Conservation (phyloP, 2,888 invertebrate species). For the Octonoba sinensis region DNA sequence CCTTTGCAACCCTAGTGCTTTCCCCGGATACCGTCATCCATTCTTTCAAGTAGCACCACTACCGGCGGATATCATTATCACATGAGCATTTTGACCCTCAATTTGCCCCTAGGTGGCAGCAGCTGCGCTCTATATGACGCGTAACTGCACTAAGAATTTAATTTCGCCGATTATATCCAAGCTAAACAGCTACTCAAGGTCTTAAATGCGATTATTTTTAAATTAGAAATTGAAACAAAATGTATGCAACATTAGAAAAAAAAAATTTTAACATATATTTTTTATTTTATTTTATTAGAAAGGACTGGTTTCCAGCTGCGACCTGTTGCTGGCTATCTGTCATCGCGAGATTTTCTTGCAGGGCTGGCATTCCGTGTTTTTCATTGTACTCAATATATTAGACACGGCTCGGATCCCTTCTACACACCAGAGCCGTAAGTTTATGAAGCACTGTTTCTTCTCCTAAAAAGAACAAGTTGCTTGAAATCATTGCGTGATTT, state of each 20-base stretch:
- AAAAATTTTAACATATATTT: no score
- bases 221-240: not conserved
- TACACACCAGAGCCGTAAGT: constrained; percentile 99
- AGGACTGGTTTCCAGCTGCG: constrained; percentile 92
- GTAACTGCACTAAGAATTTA: not conserved
- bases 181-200: not conserved
- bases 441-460: not conserved
- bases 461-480: no score
- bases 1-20: no score
- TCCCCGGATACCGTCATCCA: no score
- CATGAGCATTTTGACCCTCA: no score
- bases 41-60: no score
- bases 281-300: constrained; percentile 71
- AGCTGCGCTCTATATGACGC: no score
- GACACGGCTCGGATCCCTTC: constrained; percentile 96
- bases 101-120: no score
- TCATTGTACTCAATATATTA: constrained; percentile 91
- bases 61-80: no score
- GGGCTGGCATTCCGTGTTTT: constrained; percentile 87
- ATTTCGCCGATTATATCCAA: not conserved
- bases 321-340: constrained; percentile 89
- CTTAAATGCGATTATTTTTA: not conserved
- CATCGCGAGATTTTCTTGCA: constrained; percentile 84
- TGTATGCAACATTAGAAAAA: no score
- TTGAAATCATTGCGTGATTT: no score